Base-by-base conservation (phyloP, 1,140 invertebrate species). In the Eubasilissa regina region DNA sequence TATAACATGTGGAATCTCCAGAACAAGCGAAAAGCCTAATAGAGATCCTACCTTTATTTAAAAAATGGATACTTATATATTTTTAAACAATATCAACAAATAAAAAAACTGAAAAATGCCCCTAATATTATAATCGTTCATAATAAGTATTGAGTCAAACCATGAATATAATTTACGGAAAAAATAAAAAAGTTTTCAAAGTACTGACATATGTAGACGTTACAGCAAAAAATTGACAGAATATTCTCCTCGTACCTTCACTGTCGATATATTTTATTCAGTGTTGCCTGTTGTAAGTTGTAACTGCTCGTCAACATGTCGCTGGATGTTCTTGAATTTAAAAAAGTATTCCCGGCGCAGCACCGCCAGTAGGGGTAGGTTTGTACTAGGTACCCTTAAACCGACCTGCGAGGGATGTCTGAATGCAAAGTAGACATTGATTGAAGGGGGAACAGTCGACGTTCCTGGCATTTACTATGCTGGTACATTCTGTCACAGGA, bases 381-480 rank as follows among this genome's bases (percentile, higher is more conserved):
- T n/a, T n/a, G n/a, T 4, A 51, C 66, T 35, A 35, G 25, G 25
- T 6, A 35, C 21, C 51, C 10, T 7, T 17, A 6, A 13, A 44
- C 44, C 62, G 15, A 21, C 44, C 44, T 25, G n/a, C 21, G 70
- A 25, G 35, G 78, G 75, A 77, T 77, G 81, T 79, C 81, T 79
- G 81, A 82, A 82, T 82, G 81, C 55, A 77, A 82, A 82, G 78
- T 77, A 82, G 81, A 82, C 81, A 82, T 79, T 82, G 81, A 82
- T 82, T 79, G 81, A 82, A 79, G 68, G 68, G 80, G 62, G 75
- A 74, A 25, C 25, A 56, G 13, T 10, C 70, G 43, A 44, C 51
- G 25, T 43, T 56, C 35, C 56, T 74, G 48, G 48, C 48, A 55
- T 55, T 56, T 56, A 43, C 51, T 55, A 13, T 15, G 44, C 70